Evolutionary conservation across 2,113 vertebrate genomes (phyloP).

Genomic region (Grallaria varia): DNA sequence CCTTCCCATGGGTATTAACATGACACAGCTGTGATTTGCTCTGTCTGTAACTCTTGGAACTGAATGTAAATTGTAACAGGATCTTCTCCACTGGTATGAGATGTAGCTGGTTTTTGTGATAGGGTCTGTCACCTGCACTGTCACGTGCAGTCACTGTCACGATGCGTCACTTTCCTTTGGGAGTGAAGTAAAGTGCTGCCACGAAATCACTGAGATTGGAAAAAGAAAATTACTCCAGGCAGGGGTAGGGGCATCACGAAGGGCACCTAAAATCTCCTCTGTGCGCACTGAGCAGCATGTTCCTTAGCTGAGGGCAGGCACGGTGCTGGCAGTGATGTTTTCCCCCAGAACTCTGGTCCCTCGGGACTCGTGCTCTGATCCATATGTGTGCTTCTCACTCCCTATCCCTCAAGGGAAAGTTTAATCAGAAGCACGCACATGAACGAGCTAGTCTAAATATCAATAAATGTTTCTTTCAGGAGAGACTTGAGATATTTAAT

Average conservation of each 20-base stretch:
- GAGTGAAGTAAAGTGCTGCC: background rate
- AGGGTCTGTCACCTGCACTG: background rate
- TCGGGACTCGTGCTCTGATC: background rate
- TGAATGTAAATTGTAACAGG: background rate
- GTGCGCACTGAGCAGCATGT: background rate
- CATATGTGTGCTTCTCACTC: background rate
- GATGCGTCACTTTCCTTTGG: background rate
- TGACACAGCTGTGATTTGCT: background rate
- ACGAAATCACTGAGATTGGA: background rate
- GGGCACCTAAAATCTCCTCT: background rate
- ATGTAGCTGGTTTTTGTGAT: background rate
- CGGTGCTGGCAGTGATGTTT: background rate
- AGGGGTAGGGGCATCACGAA: background rate
- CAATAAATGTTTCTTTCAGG: conserved; percentile 47
- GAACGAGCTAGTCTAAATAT: conserved; percentile 44
- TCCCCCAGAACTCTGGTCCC: background rate
- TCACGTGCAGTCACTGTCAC: background rate
- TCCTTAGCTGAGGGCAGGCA: background rate
- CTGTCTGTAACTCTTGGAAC: background rate
- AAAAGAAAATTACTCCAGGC: background rate
- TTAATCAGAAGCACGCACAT: conserved; percentile 50
- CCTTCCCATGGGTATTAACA: background rate
- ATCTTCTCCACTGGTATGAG: background rate
- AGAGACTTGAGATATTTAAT: conserved; percentile 43
- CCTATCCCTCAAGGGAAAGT: background rate